Conservation (phyloP, 64 coral and sea anemone genomes). For the Exaiptasia diaphana region DNA sequence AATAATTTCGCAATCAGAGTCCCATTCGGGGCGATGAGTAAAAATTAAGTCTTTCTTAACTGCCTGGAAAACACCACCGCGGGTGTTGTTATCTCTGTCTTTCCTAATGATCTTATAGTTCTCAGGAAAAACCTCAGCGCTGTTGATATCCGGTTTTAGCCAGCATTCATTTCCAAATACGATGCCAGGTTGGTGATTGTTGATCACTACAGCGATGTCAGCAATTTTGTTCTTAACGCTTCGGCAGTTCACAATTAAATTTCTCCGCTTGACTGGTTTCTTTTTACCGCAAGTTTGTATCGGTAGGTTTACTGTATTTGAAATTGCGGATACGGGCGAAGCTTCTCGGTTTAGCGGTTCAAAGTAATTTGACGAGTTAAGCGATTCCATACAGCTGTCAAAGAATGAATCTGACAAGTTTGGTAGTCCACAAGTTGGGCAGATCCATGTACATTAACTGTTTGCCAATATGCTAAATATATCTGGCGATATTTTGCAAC, state of each 20-base stretch:
- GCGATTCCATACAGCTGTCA: not conserved
- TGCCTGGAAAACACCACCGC: slow-evolving; percentile 53
- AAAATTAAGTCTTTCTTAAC: slow-evolving; percentile 49
- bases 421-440: not conserved
- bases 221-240: slow-evolving; percentile 48
- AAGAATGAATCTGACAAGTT: slow-evolving; percentile 3
- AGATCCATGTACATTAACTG: slow-evolving; percentile 44
- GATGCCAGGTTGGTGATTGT: slow-evolving; percentile 23
- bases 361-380: not conserved
- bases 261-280: not conserved
- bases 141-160: slow-evolving; percentile 19
- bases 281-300: not conserved
- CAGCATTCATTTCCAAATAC: slow-evolving; percentile 26
- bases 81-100: not conserved
- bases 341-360: not conserved
- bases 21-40: slow-evolving; percentile 27
- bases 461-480: not conserved
- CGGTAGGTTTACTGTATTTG: not conserved
- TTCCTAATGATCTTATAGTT: slow-evolving; percentile 37
- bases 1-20: slow-evolving; percentile 59
- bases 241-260: slow-evolving; percentile 33
- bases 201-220: slow-evolving; percentile 10
- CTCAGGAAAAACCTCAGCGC: slow-evolving; percentile 9
- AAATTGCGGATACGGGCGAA: not conserved
- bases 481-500: slow-evolving; percentile 3